These are phyloP conservation scores for Alethe castanea DNA, from an alignment of 2,113 vertebrate genomes.

Conservation along the genomic window DNA sequence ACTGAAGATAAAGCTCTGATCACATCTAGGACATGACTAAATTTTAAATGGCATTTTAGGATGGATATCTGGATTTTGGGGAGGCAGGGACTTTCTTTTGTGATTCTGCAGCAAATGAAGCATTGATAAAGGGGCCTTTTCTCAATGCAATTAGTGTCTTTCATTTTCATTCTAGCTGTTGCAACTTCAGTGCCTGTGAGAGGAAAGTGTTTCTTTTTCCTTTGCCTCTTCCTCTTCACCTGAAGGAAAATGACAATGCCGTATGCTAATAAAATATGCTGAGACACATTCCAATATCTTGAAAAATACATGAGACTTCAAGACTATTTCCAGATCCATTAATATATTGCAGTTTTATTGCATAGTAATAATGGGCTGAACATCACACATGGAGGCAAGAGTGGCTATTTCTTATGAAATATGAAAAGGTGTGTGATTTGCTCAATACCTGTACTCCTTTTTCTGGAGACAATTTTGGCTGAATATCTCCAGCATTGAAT, in stretches of 20 bases:
- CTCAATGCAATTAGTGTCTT: background rate
- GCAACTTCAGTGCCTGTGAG: background rate
- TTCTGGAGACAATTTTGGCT: background rate
- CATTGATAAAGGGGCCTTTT: background rate
- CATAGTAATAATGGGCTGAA: background rate
- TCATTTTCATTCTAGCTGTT: background rate
- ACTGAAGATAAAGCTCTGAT: background rate
- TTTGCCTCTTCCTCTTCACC: background rate
- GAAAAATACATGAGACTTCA: conserved; percentile 41
- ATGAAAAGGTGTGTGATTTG: background rate
- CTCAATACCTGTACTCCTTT: background rate
- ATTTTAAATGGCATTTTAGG: background rate
- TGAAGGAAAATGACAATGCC: conserved; percentile 19
- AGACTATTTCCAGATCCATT: conserved; percentile 34
- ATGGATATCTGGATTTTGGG: background rate
- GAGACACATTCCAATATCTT: conserved; percentile 10
- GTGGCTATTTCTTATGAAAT: background rate
- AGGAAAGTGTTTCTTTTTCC: background rate
- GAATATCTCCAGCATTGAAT: background rate
- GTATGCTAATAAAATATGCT: conserved; percentile 3
- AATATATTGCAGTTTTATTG: background rate
- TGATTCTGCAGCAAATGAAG: background rate
- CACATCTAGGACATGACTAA: background rate
- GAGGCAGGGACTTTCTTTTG: background rate
- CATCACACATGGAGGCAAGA: background rate